Base-by-base conservation (phyloP, 1,140 invertebrate species). In the Drosophila setifemur region DNA sequence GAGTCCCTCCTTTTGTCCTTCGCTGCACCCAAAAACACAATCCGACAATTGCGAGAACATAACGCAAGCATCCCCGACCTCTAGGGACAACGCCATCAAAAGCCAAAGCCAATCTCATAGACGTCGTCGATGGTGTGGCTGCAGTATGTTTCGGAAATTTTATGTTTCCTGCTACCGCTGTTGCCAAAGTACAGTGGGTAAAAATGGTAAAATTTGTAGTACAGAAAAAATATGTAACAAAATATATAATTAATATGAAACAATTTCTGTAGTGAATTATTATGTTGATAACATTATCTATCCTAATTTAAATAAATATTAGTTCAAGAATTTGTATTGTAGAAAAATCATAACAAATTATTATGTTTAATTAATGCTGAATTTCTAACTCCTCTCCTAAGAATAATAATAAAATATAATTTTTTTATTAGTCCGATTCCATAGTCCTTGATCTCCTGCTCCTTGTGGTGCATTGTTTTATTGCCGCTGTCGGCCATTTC, bases 81-180 rank as follows among this genome's bases (percentile, higher is more conserved):
- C 50, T 18, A 42, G 55, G 47, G 45, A 70, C 18, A 47, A 14
- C 42, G 18, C 39, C 44, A 53, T 61, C 61, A 57, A 40, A n/a
- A 60, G 52, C 18, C 60, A 70, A 58, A 48, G 52, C 47, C 66
- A 63, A 57, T 66, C 39, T 55, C 42, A 40, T 71, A 45, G 66
- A 70, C 49, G 50, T 55, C 45, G 33, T 28, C 58, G 37, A 39
- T 63, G 37, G 63, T 71, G 66, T 67, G 71, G 48, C 71, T 73
- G 23, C 25, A 39, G 50, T 73, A 29, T 69, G 31, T 47, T 43
- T 48, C 43, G 58, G 25, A 73, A 73, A 67, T 73, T 57, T 58
- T 45, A 52, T 73, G 33, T 75, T 69, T 55, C 48, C 72, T 63
- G 64, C 48, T 63, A 55, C 54, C 31, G 45, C 29, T 45, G 28